Evolutionary conservation across 2,113 vertebrate genomes (phyloP), one percentile per base, ranked within the genome.

Genomic region (Geothlypis trichas): DNA sequence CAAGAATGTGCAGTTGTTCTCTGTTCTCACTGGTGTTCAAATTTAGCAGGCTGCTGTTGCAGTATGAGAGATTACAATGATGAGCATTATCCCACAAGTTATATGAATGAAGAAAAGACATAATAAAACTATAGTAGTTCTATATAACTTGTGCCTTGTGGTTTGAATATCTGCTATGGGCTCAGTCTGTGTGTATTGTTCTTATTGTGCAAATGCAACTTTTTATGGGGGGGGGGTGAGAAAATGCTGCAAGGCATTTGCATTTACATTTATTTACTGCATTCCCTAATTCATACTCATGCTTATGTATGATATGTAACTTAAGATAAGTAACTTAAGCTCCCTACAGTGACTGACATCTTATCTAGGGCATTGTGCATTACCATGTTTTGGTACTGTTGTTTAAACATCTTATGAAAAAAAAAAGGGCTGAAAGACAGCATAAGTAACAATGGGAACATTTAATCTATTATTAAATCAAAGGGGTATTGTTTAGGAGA

Each of bases 1-100:
- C 93, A 90, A 94, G 72, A 94, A 94, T 84, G 47, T 42, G 68
- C 35, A 44, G 72, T 85, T 95, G 68, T 88, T 90, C 71, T 85
- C 87, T 95, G 78, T 67, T 93, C 52, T 86, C 1, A 0, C 57
- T 84, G 61, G 58, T 0, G 0, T 86, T 93, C 52, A 90, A 71
- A 94, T 80, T 81, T 67, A 95, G 63, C 83, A 90, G 57, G 44
- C 72, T 94, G 69, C 55, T 84, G 79, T 57, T 93, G 42, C 55
- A 86, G 51, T 41, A 35, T 33, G 67, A 81, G 27, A 78, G 22
- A 81, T 59, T 39, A 95, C 92, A 96, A 92, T 80, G 86, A 93
- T 59, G 30, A 85, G 39, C 83, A 87, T 92, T 97, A 89, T 95
- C 65, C 95, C 65, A 75, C 24, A 75, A 54, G 54, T 52, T 58